These are phyloP conservation scores for Lepidochrysops patricia DNA, from an alignment of 2,888 invertebrate genomes.

Conservation along the genomic window DNA sequence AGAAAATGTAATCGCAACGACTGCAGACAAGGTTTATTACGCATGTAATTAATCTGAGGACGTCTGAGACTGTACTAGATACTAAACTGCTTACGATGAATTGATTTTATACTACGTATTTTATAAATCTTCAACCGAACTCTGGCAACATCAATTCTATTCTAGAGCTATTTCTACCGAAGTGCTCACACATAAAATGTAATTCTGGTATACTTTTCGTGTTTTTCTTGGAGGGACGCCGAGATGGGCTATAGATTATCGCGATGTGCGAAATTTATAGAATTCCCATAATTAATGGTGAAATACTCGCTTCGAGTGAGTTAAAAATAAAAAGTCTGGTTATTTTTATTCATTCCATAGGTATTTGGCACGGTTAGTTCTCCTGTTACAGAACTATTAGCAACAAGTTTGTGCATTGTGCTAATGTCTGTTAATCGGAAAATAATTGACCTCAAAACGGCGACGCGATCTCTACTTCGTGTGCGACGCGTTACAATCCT, in stretches of 20 bases:
- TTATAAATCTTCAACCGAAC: background rate
- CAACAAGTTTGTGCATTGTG: too few relatives aligned
- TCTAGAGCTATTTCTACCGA: background rate
- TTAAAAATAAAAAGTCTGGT: background rate
- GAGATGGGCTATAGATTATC: constrained; percentile 22
- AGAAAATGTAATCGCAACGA: too few relatives aligned
- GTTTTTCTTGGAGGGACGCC: constrained; percentile 33
- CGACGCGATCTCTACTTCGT: too few relatives aligned
- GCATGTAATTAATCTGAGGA: too few relatives aligned
- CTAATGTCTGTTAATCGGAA: too few relatives aligned
- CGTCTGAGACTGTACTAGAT: too few relatives aligned
- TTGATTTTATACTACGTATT: background rate
- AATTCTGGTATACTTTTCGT: constrained; percentile 12
- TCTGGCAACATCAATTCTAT: background rate
- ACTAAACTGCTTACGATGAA: too few relatives aligned
- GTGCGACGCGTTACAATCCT: too few relatives aligned
- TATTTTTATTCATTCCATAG: background rate
- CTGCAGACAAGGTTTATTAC: too few relatives aligned
- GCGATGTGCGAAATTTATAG: constrained; percentile 12
- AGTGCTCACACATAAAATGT: background rate
- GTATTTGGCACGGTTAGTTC: background rate
- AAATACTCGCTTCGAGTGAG: background rate
- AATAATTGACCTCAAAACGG: too few relatives aligned
- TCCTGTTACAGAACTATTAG: too few relatives aligned
- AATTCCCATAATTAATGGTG: constrained; percentile 6